Conservation (phyloP, 37 sponge, comb jelly and placozoan species). For the Aplysina aerophoba region DNA sequence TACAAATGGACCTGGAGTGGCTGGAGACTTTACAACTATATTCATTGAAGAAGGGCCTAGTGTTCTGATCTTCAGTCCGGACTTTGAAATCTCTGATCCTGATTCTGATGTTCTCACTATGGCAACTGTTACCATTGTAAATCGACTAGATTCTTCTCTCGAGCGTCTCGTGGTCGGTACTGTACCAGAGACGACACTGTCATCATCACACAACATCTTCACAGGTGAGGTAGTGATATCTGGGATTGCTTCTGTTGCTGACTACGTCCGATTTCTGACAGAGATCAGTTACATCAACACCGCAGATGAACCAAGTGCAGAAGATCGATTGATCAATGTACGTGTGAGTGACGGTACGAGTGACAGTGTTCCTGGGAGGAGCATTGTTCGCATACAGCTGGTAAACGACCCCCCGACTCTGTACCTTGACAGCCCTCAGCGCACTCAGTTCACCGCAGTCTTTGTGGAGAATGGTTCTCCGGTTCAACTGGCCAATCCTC, state of each 20-base stretch:
- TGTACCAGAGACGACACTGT: neutral
- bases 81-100: constrained; percentile 39
- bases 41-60: constrained; percentile 28
- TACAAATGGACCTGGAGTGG: constrained; percentile 11
- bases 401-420: constrained; percentile 49
- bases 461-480: constrained; percentile 40
- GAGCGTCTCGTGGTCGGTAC: constrained; percentile 26
- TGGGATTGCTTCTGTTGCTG: neutral
- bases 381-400: neutral
- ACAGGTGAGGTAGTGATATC: neutral
- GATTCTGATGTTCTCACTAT: constrained; percentile 31
- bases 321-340: neutral
- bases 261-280: constrained; percentile 3
- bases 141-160: constrained; percentile 19
- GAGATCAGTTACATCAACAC: constrained; percentile 40
- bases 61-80: constrained; percentile 6
- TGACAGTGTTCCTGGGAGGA: neutral
- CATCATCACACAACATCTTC: neutral
- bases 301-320: constrained; percentile 44
- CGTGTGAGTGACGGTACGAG: constrained; percentile 35
- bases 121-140: constrained; percentile 21
- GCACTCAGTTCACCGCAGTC: neutral
- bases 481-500: constrained; percentile 25
- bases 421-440: constrained; percentile 5
- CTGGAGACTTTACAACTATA: neutral